These are phyloP conservation scores for Bufotes viridis DNA, from an alignment of 2,797 vertebrate genomes.

Conservation along the genomic window DNA sequence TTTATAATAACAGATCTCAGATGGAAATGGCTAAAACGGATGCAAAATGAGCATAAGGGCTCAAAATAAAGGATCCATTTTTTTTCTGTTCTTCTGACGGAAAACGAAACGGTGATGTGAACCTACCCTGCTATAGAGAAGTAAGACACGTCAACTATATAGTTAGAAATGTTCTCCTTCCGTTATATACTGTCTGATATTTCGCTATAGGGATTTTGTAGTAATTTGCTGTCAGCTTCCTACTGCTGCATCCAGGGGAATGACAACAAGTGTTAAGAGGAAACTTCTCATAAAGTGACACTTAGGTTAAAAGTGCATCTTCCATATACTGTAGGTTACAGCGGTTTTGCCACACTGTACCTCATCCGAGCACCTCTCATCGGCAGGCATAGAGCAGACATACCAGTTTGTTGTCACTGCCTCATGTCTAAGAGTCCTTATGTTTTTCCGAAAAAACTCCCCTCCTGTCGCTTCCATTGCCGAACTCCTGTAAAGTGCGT, in stretches of 20 bases:
- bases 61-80: too few species aligned
- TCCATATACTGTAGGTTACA: not conserved
- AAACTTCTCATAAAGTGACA: conserved; percentile 20
- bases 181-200: not conserved
- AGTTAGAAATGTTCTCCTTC: not conserved
- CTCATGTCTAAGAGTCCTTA: conserved; percentile 34
- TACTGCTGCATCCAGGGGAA: not conserved
- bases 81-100: too few species aligned
- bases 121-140: too few species aligned
- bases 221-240: not conserved
- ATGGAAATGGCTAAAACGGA: too few species aligned
- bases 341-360: not conserved
- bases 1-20: too few species aligned
- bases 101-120: too few species aligned
- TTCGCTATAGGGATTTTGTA: not conserved
- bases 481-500: conserved; percentile 44
- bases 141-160: too few species aligned
- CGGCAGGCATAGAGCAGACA: conserved; percentile 11
- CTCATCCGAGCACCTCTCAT: conserved; percentile 16
- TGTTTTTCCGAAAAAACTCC: conserved; percentile 33
- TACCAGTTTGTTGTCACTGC: conserved; percentile 27
- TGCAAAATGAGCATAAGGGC: too few species aligned
- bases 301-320: conserved; percentile 20
- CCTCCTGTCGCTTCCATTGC: conserved; percentile 40
- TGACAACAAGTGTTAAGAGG: not conserved